phyloP scores from a whole-genome alignment of 2,113 vertebrate genomes.

The Aix galericulata region DNA sequence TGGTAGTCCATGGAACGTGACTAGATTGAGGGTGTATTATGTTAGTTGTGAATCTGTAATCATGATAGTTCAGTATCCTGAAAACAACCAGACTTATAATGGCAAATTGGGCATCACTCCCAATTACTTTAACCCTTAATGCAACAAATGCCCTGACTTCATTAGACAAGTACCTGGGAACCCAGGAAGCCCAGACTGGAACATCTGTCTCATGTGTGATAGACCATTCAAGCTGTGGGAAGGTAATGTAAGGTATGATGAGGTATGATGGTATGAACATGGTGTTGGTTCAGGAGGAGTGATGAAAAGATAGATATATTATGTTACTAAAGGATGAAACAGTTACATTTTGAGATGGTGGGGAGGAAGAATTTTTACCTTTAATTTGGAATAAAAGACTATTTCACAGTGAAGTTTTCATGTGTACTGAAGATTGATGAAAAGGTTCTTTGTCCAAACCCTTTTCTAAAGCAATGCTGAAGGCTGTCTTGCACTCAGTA shows the following conservation, averaged over 20 bases:
- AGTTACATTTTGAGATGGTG: not conserved
- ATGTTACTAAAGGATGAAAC: not conserved
- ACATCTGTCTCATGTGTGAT: accelerated
- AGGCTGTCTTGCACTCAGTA: not conserved
- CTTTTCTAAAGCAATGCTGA: not conserved
- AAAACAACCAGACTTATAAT: too few relatives aligned
- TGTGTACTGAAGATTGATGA: not conserved
- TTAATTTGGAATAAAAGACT: not conserved
- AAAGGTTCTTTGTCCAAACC: not conserved
- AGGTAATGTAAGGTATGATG: accelerated
- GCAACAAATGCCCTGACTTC: too few relatives aligned
- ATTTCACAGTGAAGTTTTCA: not conserved
- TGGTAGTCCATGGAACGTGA: too few relatives aligned
- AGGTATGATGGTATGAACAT: not conserved
- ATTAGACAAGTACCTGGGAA: not conserved
- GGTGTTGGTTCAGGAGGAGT: not conserved
- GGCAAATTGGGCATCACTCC: too few relatives aligned
- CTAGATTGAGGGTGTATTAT: too few relatives aligned
- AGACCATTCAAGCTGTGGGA: not conserved
- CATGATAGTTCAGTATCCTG: too few relatives aligned
- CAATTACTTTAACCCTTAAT: too few relatives aligned
- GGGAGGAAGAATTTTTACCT: not conserved
- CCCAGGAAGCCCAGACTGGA: too few relatives aligned
- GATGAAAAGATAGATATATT: not conserved
- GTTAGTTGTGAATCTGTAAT: too few relatives aligned